These are phyloP conservation scores for Myotis yumanensis DNA, from an alignment of 2,113 vertebrate genomes.

Conservation along the genomic window DNA sequence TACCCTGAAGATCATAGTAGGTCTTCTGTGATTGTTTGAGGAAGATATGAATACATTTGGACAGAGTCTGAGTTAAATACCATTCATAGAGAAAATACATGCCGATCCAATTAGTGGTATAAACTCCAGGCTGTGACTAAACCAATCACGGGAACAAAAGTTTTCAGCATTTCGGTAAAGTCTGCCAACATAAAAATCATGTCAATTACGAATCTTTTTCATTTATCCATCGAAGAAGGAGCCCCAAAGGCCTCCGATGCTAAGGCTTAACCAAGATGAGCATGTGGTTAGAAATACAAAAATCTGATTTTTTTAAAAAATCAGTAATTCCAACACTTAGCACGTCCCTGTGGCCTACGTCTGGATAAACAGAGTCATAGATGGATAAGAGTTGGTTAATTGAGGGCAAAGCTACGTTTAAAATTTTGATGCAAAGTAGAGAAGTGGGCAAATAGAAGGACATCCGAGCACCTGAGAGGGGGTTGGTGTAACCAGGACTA, in stretches of 20 bases:
- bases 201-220: background rate
- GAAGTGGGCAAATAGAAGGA: background rate
- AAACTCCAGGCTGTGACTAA: slow-evolving; percentile 25
- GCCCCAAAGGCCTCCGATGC: background rate
- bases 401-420: background rate
- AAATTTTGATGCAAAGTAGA: background rate
- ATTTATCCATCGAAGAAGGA: background rate
- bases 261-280: background rate
- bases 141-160: background rate
- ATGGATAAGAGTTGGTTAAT: background rate
- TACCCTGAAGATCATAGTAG: background rate
- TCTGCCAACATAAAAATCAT: background rate
- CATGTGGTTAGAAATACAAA: background rate
- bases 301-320: background rate
- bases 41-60: background rate
- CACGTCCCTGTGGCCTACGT: background rate
- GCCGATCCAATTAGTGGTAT: background rate
- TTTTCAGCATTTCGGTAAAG: background rate
- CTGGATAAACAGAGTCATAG: background rate
- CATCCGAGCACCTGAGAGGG: background rate
- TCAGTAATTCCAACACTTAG: background rate
- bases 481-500: background rate
- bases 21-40: background rate
- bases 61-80: background rate
- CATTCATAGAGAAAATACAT: background rate